Base-by-base conservation (phyloP, 2,113 vertebrate species). In the Eptesicus fuscus region DNA sequence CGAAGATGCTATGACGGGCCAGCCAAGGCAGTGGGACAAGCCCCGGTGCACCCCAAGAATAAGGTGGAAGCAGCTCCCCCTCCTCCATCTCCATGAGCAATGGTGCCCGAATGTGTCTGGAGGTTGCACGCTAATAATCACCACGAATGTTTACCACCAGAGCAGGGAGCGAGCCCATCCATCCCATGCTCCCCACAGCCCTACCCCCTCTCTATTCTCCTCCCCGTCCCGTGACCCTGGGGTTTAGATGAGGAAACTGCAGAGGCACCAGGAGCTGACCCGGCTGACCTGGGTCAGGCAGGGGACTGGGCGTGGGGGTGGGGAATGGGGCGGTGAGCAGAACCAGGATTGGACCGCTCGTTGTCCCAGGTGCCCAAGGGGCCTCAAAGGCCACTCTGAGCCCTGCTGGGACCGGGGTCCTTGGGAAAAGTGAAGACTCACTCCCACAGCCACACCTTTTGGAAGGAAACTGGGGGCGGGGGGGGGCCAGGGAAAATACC, bases 131-230 rank as follows among this genome's bases (percentile, higher is more conserved):
- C 17, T 32, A 42, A 40, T 3, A 18, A 44, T 18, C 30, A 32
- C 35, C 5, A 35, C 35, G 16, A 40, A n/a, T 5, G 40, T 32
- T 14, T 7, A 53, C 14, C 3, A 17, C 51, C 9, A 1, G 18
- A 0, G 1, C 0, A 5, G 56, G 23, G 5, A 28, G 25, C 30
- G 1, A 2, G 35, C 37, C 63, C 32, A 6, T 63, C 44, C 22
- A 3, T 3, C 7, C 49, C 22, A 4, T 44, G 30, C 28, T 22
- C 61, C 71, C 16, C 5, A 65, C 13, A 37, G 20, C 17, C 32
- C 14, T 73, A 37, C 25, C 10, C 59, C 11, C 25, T 9, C 42
- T 0, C 0, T 8, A 18, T 1, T 3, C 7, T 8, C 20, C 1
- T 8, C 51, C 51, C 11, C 22, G 35, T n/a, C 14, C 53, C 1